Base-by-base conservation (phyloP, 2,888 invertebrate genomes). In the Platerodrilus igneus region DNA sequence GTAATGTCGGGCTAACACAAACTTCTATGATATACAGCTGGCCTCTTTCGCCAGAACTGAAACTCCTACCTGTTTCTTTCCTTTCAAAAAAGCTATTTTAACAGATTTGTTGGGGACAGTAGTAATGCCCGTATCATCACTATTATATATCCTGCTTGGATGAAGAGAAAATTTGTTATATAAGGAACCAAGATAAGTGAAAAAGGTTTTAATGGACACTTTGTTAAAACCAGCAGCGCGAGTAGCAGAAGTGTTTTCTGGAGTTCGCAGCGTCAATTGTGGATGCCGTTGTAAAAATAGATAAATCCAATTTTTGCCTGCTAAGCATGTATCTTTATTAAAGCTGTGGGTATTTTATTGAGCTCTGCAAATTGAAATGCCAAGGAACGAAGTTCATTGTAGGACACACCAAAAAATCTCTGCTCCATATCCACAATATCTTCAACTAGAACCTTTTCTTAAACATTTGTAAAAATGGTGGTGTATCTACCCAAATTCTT, bases 191-290 rank as follows among this genome's bases (percentile, higher is more conserved):
- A 37, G 17, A 20, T 21, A 30, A 22, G 9, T 20, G 36, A 42
- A 47, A 39, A 52, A 52, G 8, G 35, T 15, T 27, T 34, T 11
- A 14, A 50, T 43, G 16, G 33, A 30, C 21, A 42, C 46, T 37
- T 37, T 47, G 15, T 49, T 46, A 22, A 48, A 52, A n/a, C 47
- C 44, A 15, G 28, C 37, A 6, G 41, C 41, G 40, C 44, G 38
- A 19, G 41, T 39, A 21, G 41, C 10, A 2, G 42, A 41, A 6
- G 36, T 51, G 37, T 45, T 47, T 45, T 53, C 50, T 40, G 47
- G 47, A 38, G 41, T 40, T 43, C 51, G 10, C 9, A 44, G 17
- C 28, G 28, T 34, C 6, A 52, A 30, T 18, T 47, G 16, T 17
- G 45, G 41, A 34, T 52, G 39, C 34, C 48, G 15, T 21, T 31